A percentile compares a stretch with the other conserved stretches of the same genome.
phyloP scores from a whole-genome alignment of 1,140 invertebrate species.

The Calycopis cecrops region DNA sequence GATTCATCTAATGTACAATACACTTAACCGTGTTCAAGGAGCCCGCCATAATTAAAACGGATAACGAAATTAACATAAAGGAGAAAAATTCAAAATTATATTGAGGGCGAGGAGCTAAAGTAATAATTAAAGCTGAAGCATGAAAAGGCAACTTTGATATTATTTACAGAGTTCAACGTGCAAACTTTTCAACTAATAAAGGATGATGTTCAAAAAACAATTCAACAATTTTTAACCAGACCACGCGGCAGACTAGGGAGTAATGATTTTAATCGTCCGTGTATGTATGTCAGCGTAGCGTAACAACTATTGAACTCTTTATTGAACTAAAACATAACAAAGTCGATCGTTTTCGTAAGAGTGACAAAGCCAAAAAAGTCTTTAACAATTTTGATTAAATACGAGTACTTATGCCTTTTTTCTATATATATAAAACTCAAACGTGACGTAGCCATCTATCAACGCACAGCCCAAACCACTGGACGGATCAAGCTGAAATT shows the following conservation, averaged over 20 bases:
- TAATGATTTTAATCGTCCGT: neutral
- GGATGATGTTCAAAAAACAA: conserved; percentile 38
- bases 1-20: too few species aligned
- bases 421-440: too few species aligned
- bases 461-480: too few species aligned
- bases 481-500: too few species aligned
- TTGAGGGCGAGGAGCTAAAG: conserved; percentile 18
- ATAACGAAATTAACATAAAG: conserved; percentile 10
- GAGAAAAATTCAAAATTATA: conserved; percentile 11
- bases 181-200: conserved; percentile 31
- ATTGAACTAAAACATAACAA: too few species aligned
- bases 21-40: neutral
- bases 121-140: conserved; percentile 29
- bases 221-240: conserved; percentile 28
- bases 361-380: too few species aligned
- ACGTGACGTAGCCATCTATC: too few species aligned
- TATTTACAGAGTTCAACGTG: conserved; percentile 32
- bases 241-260: conserved; percentile 14
- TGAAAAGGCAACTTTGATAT: conserved; percentile 29
- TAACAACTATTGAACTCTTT: too few species aligned
- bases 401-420: too few species aligned
- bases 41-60: neutral
- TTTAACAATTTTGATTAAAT: too few species aligned
- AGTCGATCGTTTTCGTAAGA: too few species aligned
- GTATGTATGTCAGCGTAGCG: neutral